Conservation (phyloP, 2,888 invertebrate genomes). For the Anorthoa munda region DNA sequence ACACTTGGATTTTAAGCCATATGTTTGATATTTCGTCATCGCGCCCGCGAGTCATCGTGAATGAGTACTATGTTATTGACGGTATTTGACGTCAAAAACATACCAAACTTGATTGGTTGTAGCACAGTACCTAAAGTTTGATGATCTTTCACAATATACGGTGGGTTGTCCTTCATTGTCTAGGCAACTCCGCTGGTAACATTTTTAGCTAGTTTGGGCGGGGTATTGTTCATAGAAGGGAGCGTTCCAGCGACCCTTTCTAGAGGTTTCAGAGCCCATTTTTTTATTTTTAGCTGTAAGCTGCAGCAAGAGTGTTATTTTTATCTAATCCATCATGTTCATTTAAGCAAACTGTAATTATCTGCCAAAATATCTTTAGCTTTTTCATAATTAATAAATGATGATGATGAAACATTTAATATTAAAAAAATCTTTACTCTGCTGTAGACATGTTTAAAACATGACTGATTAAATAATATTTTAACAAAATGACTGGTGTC, state of each 20-base stretch:
- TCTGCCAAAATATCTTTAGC: constrained; percentile 44
- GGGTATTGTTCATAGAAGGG: no score
- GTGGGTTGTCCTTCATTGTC: no score
- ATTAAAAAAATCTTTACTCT: constrained; percentile 51
- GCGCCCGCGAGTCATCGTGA: constrained; percentile 3
- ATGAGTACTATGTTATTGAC: background rate
- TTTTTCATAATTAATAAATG: constrained; percentile 15
- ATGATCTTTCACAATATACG: no score
- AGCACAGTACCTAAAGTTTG: no score
- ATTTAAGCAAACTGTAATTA: constrained; percentile 32
- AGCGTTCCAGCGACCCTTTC: no score
- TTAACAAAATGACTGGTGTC: no score
- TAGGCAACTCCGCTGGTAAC: no score
- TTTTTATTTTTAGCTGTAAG: background rate
- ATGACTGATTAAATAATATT: constrained; percentile 46
- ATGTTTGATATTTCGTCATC: constrained; percentile 3
- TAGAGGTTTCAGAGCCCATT: no score
- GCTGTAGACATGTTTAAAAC: constrained; percentile 44
- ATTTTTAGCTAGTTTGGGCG: no score
- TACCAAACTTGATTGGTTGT: no score
- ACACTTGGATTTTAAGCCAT: constrained; percentile 11
- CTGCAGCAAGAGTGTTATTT: constrained; percentile 31
- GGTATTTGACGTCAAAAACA: no score
- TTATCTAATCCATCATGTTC: constrained; percentile 34
- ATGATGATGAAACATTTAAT: constrained; percentile 22